These are phyloP conservation scores for Acheta domesticus DNA, from an alignment of 2,888 invertebrate species.

Conservation along the genomic window DNA sequence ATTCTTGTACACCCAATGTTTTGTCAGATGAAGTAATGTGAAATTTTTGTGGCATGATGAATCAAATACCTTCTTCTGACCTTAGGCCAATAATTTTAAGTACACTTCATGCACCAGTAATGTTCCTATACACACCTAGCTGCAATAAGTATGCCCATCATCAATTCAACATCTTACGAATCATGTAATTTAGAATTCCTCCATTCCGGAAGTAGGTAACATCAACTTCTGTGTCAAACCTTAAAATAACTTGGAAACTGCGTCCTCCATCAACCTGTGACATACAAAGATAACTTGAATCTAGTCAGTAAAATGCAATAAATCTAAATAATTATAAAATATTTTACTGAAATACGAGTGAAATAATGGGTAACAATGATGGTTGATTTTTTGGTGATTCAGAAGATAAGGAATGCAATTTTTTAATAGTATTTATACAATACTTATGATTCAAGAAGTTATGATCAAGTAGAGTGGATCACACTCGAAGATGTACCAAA, in stretches of 20 bases:
- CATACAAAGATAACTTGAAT: not conserved
- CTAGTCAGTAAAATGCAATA: not conserved
- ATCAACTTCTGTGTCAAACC: conserved; percentile 98
- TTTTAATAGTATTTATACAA: too few relatives aligned
- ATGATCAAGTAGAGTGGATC: too few relatives aligned
- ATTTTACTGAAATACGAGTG: conserved; percentile 24
- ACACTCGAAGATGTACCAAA: too few relatives aligned
- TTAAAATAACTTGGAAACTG: conserved; percentile 71
- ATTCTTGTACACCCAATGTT: too few relatives aligned
- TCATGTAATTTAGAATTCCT: conserved; percentile 97
- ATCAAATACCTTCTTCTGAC: too few relatives aligned
- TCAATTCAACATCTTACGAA: conserved; percentile 70
- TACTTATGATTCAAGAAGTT: too few relatives aligned
- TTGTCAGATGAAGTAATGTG: too few relatives aligned
- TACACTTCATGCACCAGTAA: not conserved
- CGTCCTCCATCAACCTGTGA: conserved; percentile 58
- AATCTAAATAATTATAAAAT: conserved; percentile 23
- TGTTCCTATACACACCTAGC: not conserved
- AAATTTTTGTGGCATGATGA: too few relatives aligned
- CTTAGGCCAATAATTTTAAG: not conserved
- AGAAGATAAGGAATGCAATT: too few relatives aligned
- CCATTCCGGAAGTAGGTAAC: conserved; percentile 88
- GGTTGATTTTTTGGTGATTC: too few relatives aligned
- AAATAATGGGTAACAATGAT: not conserved
- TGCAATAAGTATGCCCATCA: not conserved